Conservation (phyloP, 2,797 vertebrate species). For the Anas capensis region DNA sequence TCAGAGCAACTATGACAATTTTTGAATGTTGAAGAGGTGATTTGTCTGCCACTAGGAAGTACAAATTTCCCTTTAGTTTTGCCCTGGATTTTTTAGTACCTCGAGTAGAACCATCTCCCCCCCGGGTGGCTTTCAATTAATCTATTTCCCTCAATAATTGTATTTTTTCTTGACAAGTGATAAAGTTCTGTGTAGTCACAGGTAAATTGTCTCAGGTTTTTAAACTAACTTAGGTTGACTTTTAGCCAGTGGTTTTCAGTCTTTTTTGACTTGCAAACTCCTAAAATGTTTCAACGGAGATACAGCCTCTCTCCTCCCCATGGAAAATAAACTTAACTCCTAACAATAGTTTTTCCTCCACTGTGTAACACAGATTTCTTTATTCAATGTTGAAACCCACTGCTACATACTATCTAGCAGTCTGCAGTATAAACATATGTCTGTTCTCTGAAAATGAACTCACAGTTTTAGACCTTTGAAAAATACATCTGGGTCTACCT, state of each 20-base stretch:
- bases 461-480: not conserved
- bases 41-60: not conserved
- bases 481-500: not conserved
- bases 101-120: not conserved
- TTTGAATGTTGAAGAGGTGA: not conserved
- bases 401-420: not conserved
- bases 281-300: not conserved
- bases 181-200: not conserved
- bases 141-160: not conserved
- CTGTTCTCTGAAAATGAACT: not conserved
- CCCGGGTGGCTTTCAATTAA: not conserved
- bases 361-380: not conserved
- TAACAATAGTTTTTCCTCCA: not conserved
- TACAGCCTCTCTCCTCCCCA: not conserved
- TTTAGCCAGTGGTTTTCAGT: not conserved
- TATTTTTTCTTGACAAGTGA: not conserved
- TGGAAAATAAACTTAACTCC: not conserved
- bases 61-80: not conserved
- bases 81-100: rapidly evolving
- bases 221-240: not conserved
- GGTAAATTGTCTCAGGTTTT: not conserved
- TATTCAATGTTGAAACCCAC: not conserved
- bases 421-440: not conserved
- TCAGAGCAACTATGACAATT: not conserved
- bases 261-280: not conserved